phyloP scores from a whole-genome alignment of 2,888 invertebrate genomes.

The Eupithecia dodoneata region DNA sequence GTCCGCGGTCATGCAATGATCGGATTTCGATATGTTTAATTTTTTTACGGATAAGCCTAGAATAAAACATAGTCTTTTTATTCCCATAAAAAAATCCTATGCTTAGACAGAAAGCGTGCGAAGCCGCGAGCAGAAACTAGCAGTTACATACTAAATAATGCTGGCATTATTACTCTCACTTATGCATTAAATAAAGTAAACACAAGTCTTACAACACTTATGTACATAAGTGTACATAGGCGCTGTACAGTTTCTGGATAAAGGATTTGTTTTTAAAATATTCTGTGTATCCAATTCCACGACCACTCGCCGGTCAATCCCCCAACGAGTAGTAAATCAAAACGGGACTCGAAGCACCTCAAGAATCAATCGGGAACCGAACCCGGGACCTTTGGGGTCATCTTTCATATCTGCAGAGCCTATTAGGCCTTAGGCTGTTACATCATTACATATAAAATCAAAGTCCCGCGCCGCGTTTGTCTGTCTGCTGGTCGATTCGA shows the following conservation, averaged over 20 bases:
- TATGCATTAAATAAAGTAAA: too few species aligned
- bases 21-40: too few species aligned
- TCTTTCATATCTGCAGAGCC: slow-evolving; percentile 20
- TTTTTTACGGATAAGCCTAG: too few species aligned
- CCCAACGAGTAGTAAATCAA: slow-evolving; percentile 5
- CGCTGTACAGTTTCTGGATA: background rate
- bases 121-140: too few species aligned
- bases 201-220: too few species aligned
- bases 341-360: slow-evolving; percentile 25
- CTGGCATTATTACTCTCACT: too few species aligned
- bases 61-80: too few species aligned
- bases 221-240: too few species aligned
- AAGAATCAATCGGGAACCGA: slow-evolving; percentile 30
- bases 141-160: too few species aligned
- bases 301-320: background rate
- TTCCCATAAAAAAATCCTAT: too few species aligned
- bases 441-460: slow-evolving; percentile 1
- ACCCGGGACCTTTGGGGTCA: slow-evolving; percentile 27
- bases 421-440: slow-evolving; percentile 25
- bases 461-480: background rate
- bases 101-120: too few species aligned
- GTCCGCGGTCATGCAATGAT: background rate
- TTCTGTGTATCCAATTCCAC: background rate
- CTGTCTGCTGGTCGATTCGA: background rate
- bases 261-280: background rate